Evolutionary conservation across 2,888 invertebrate species (phyloP).

Genomic region (Magallana nippona): DNA sequence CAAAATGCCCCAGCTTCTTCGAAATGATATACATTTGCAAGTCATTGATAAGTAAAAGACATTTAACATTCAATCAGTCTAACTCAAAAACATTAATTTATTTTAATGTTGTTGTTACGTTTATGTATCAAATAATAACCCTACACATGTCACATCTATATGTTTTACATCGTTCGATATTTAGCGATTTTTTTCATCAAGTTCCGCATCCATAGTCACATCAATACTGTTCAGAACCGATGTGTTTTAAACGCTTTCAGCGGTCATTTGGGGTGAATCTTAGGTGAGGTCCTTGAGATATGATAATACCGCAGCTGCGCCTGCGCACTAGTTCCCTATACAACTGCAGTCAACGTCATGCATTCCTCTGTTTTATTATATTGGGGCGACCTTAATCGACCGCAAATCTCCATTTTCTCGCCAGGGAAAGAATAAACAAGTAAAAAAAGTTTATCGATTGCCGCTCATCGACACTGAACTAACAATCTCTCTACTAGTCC

Average conservation of each 20-base stretch:
- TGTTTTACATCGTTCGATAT: not conserved
- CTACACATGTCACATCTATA: not conserved
- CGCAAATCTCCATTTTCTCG: constrained; percentile 10
- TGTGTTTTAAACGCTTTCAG: not conserved
- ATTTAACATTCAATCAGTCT: no score
- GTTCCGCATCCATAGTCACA: constrained; percentile 1
- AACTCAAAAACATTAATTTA: no score
- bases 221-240: constrained; percentile 2
- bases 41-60: no score
- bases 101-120: no score
- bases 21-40: no score
- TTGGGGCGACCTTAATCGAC: constrained; percentile 21
- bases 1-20: no score
- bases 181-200: not conserved
- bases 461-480: constrained; percentile 17
- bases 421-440: constrained; percentile 33
- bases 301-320: constrained; percentile 35
- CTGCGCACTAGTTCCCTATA: constrained; percentile 32
- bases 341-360: constrained; percentile 16
- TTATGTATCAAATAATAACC: not conserved
- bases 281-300: constrained; percentile 39
- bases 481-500: constrained; percentile 4
- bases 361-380: constrained; percentile 4
- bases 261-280: constrained; percentile 35
- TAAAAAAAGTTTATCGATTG: constrained; percentile 33